phyloP scores from a whole-genome alignment of 2,797 vertebrate species.

The Arctocebus calabarensis region DNA sequence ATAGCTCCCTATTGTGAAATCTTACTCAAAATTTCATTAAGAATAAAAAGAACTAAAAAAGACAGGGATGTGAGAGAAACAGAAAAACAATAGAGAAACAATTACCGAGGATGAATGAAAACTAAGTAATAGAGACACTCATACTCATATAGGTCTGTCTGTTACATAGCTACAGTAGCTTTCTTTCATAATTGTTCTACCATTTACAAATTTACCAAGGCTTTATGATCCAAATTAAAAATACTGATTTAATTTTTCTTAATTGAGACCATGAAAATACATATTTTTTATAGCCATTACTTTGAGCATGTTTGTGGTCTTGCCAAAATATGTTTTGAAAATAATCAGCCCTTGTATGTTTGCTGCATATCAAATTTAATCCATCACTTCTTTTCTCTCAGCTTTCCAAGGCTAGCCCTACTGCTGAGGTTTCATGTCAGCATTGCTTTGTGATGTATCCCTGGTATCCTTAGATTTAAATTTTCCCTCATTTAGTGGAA shows the following conservation, averaged over 20 bases:
- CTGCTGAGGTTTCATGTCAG: neutral
- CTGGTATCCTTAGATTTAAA: neutral
- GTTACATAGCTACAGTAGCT: neutral
- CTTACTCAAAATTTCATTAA: neutral
- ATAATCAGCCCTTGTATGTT: neutral
- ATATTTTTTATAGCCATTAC: neutral
- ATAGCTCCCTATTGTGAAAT: neutral
- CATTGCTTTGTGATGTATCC: neutral
- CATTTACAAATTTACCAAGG: neutral
- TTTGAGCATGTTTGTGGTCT: neutral
- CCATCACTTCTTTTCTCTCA: neutral
- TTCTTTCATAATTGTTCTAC: neutral
- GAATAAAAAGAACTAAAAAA: neutral
- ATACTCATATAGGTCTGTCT: neutral
- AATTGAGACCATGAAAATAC: neutral
- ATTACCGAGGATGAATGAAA: neutral
- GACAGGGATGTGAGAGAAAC: neutral
- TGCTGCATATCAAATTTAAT: neutral
- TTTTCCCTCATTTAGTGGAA: neutral
- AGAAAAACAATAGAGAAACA: neutral
- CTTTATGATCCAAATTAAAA: neutral
- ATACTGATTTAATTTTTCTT: neutral
- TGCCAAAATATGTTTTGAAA: neutral
- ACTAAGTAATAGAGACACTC: neutral
- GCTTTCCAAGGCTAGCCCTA: neutral